Evolutionary conservation across 1,140 invertebrate genomes (phyloP), one percentile per base, ranked within the genome.

Genomic region (Brachionus plicatilis): DNA sequence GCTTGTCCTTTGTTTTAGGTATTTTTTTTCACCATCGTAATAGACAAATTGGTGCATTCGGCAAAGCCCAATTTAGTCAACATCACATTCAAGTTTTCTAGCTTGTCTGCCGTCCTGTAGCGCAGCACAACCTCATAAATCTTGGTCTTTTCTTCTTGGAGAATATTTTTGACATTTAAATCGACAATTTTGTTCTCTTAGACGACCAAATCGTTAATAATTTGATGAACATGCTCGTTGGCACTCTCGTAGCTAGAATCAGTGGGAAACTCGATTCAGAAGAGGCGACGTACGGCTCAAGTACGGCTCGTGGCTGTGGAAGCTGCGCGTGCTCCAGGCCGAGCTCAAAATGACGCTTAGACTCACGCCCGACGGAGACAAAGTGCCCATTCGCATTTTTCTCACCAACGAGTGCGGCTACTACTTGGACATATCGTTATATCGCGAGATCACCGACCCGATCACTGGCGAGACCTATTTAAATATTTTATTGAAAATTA

Each of bases 391-490:
- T 47, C 91, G 97, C 5, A 90, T 99, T 0, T 97, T 95, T 86
- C 92, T 99, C 33, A 94, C 95, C 47, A 99, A 98, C 89, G 96
- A 98, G 86, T 97, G 95, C 85, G 97, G 97, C 0, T 98, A 98
- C 88, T 96, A 95, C 86, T 92, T 99, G 53, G 96, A 98, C 88
- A 94, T 99, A 78, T 94, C 93, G 87, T 92, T 97, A 72, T 99
- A 99, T 87, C 95, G 94, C 17, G 97, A 99, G 90, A 92, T 95
- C 3, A 94, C 93, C 0, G 96, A 98, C 89, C 91, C 93, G 0
- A 93, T 93, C 85, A 95, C 94, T 8, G 95, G 95, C 84, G 92
- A 95, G 87, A 93, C 80, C 14, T 41, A 50, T 12, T 86, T 86
- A n/a, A n/a, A n/a, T n/a, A n/a, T n/a, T n/a, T n/a, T n/a, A n/a